phyloP scores from a whole-genome alignment of 2,888 invertebrate genomes.

The Crocallis elinguaria region DNA sequence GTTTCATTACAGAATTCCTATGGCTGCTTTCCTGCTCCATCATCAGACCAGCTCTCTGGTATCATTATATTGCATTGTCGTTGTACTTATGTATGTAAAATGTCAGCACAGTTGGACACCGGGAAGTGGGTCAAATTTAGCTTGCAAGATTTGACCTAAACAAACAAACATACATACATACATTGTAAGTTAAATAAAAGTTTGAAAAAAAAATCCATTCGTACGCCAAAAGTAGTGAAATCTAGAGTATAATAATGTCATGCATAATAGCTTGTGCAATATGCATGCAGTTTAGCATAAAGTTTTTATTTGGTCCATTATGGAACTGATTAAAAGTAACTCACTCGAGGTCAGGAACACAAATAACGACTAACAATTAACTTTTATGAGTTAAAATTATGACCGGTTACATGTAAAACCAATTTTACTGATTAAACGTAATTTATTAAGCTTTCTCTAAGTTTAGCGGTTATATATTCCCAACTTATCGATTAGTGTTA shows the following conservation, averaged over 20 bases:
- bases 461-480: background rate
- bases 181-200: no score
- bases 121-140: no score
- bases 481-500: constrained; percentile 7
- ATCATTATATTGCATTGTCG: no score
- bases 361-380: constrained; percentile 16
- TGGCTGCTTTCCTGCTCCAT: no score
- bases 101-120: no score
- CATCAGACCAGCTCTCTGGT: no score
- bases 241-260: constrained; percentile 2
- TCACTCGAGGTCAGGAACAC: constrained; percentile 15
- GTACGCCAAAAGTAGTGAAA: background rate
- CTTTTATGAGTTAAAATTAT: constrained; percentile 19
- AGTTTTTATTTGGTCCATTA: background rate
- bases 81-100: no score
- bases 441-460: constrained; percentile 25
- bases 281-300: background rate
- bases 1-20: no score
- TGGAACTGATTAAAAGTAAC: background rate
- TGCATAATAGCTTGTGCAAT: background rate
- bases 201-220: no score
- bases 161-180: no score
- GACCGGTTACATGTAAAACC: constrained; percentile 10
- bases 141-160: no score
- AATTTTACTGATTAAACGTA: constrained; percentile 21